Evolutionary conservation across 2,888 invertebrate genomes (phyloP), one percentile per base, ranked within the genome.

Genomic region (Ophraella communa): DNA sequence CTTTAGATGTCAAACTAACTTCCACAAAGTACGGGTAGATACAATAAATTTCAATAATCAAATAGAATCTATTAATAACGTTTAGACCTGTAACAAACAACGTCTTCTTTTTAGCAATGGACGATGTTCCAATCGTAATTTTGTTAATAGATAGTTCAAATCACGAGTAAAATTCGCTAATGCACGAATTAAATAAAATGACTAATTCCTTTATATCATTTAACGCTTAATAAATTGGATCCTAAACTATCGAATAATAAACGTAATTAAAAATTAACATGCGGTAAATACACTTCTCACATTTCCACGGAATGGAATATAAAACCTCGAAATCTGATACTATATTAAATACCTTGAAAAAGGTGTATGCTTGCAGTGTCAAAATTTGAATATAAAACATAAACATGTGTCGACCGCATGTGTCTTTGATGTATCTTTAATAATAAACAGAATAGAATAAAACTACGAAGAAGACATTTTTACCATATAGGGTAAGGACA

Each of bases 281-380:
- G 8, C 35, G 53, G 18, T 53, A 53, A 11, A 35, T 17, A 17
- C 8, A 5, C 35, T 17, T 33, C 35, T 53, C 33, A 35, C 11
- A 20, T 53, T 53, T 35, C 53, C 14, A 21, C 10, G 2, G 21
- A n/a, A 10, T 27, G 11, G 23, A 55, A 42, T 11, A 17, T 27
- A n/a, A 56, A 56, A 24, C 56, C 30, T 18, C 14, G 56, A 45
- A 27, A 56, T 27, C n/a, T 18, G 27, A 56, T n/a, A 45, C 45
- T 51, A 7, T 14, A 23, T 56, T 10, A 45, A 30, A 56, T 21
- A 56, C 56, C 56, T 56, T 56, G 56, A 45, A 56, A 17, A 45
- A 45, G 45, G 56, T 56, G 18, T 56, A 27, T 4, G 5, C 24
- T 55, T 55, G 17, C 55, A 0, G 42, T 42, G 42, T 55, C 42